Conservation (phyloP, 1,140 invertebrate species). For the Bradysia coprophila region DNA sequence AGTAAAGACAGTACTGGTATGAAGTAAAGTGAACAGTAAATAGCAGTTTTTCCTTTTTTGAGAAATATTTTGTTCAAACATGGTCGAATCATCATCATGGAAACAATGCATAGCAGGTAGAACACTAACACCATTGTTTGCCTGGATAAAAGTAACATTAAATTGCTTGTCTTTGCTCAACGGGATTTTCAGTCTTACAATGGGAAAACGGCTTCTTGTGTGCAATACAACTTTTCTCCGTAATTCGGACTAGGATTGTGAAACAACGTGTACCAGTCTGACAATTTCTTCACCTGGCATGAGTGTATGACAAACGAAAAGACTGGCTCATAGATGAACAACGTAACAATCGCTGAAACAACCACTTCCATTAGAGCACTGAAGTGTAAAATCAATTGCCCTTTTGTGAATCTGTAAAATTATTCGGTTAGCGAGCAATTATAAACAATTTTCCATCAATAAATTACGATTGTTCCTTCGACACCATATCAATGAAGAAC, state of each 20-base stretch:
- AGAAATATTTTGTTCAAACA: conserved; percentile 5
- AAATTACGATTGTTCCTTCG: conserved; percentile 29
- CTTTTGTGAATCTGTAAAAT: conserved; percentile 39
- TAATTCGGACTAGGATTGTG: conserved; percentile 90
- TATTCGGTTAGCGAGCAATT: too few species aligned
- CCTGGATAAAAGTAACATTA: conserved; percentile 32
- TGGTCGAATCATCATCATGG: conserved; percentile 46
- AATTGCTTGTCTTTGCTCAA: conserved; percentile 2
- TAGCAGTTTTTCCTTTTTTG: conserved; percentile 50
- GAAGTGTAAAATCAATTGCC: conserved; percentile 49
- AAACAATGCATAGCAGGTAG: conserved; percentile 62
- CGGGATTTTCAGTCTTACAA: conserved; percentile 40
- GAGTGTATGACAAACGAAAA: conserved; percentile 54
- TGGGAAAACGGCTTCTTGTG: conserved; percentile 93
- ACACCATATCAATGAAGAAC: conserved; percentile 75
- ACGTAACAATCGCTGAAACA: conserved; percentile 48
- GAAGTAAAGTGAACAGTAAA: conserved; percentile 90
- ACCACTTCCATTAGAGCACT: conserved; percentile 67
- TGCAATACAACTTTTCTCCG: conserved; percentile 74
- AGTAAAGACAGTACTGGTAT: conserved; percentile 74
- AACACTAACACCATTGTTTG: conserved; percentile 91
- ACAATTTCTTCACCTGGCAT: conserved; percentile 55
- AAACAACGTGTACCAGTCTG: conserved; percentile 91
- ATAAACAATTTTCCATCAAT: neutral
- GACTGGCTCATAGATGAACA: conserved; percentile 57